A percentile compares a stretch with the other conserved stretches of the same genome.
Evolutionary conservation across 2,113 vertebrate species (phyloP).

Genomic region (Uria lomvia): DNA sequence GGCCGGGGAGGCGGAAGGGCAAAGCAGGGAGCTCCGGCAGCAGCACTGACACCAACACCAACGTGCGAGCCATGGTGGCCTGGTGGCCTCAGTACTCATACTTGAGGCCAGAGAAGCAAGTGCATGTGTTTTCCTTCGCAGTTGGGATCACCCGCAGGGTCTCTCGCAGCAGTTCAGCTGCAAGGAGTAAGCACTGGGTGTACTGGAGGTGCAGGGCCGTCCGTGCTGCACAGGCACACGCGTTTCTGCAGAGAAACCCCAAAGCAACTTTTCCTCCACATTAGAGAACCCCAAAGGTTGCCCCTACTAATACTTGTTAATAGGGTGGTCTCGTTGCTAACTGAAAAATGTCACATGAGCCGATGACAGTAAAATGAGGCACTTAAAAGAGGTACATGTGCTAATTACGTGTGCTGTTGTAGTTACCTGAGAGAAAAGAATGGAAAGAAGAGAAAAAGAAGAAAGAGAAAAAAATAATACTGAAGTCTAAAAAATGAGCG

Average conservation of each 20-base stretch:
- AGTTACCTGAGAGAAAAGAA: not conserved
- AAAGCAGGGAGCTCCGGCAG: not conserved
- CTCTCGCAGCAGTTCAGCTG: not conserved
- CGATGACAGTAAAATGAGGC: not conserved
- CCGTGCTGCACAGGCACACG: not conserved
- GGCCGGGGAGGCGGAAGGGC: fast-evolving
- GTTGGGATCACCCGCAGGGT: fast-evolving
- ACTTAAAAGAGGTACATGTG: not conserved
- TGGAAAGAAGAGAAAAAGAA: not conserved
- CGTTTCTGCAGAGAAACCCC: not conserved
- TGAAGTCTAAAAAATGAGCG: not conserved
- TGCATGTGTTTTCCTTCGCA: not conserved
- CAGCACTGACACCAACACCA: not conserved
- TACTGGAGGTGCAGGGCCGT: fast-evolving
- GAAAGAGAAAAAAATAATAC: not conserved
- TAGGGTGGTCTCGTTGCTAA: not conserved
- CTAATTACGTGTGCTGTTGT: not conserved
- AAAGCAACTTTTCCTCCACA: not conserved
- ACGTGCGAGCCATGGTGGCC: fast-evolving
- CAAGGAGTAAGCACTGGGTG: not conserved
- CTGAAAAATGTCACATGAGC: not conserved
- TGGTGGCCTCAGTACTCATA: no score
- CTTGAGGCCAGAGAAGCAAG: not conserved
- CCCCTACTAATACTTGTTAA: not conserved
- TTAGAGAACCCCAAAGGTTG: not conserved